Base-by-base conservation (phyloP, 30 jellyfish, hydroid and myxozoan genomes). In the Clytia hemisphaerica region DNA sequence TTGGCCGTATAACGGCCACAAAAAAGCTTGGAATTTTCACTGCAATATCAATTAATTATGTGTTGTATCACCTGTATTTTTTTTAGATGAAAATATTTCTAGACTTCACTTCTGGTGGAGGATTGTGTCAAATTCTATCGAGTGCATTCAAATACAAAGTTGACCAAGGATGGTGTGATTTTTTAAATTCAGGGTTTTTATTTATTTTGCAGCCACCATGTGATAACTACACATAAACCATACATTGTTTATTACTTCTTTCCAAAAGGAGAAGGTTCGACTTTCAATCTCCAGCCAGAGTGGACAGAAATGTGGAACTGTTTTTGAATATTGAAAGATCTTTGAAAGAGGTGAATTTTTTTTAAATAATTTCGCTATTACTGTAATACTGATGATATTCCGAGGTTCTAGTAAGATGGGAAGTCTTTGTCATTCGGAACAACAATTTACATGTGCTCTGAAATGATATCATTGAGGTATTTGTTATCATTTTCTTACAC, bases 241-340 rank as follows among this genome's bases (percentile, higher is more conserved):
- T 10, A 42, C 53, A 42, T 42, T 42, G 53, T 42, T n/a, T 9
- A 42, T 9, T 42, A 9, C 12, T 12, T 42, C 15, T 42, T 9
- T 9, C 53, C 53, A n/a, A 9, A n/a, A 88, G 97, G 97, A 75
- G 97, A 36, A 49, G 97, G 21, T 88, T 88, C 71, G 97, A 88
- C 73, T 88, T 88, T 58, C 94, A 88, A 60, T 88, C 97, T 7
- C 97, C 97, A 4, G 80, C 97, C 26, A 47, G 97, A 48, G 73
- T 81, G 89, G 97, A 88, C 45, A 66, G 97, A 63, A 88, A 88
- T 79, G 97, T 88, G 6, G 97, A 88, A 55, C 71, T 88, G 25
- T 88, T 80, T 62, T 25, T 88, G 65, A 79, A 83, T n/a, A 75
- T 88, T 14, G 97, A 88, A 49, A 75, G 81, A 53, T 73, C 70